These are phyloP conservation scores for Nomada hirtipes DNA, from an alignment of 2,888 invertebrate genomes.

Conservation along the genomic window DNA sequence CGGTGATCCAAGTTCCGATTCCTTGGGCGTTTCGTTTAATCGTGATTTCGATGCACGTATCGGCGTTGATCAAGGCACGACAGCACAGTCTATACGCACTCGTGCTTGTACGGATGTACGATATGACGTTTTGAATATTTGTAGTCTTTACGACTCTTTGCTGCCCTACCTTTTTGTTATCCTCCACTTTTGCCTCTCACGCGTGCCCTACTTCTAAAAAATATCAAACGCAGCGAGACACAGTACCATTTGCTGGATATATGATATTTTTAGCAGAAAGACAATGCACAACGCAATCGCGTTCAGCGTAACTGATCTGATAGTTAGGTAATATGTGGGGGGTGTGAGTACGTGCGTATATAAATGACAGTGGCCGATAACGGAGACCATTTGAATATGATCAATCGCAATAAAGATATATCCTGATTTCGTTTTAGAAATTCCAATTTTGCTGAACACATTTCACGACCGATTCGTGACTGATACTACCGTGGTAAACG, in stretches of 20 bases:
- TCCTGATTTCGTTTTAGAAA: neutral
- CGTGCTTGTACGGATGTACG: neutral
- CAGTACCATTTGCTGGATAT: too few species aligned
- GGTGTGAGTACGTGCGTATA: too few species aligned
- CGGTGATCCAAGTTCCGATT: constrained; percentile 16
- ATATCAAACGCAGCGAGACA: too few species aligned
- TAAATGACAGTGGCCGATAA: too few species aligned
- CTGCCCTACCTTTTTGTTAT: constrained; percentile 9
- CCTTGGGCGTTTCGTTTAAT: constrained; percentile 14
- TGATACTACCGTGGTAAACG: neutral
- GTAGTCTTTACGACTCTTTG: constrained; percentile 23
- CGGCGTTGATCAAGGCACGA: constrained; percentile 30
- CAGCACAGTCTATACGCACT: neutral
- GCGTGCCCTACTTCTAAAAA: too few species aligned
- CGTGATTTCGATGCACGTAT: constrained; percentile 43
- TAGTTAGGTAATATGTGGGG: too few species aligned
- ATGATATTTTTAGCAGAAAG: too few species aligned
- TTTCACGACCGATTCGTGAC: neutral
- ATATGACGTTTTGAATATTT: constrained; percentile 49
- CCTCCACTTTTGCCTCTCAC: too few species aligned
- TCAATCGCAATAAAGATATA: too few species aligned
- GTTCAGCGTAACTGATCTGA: too few species aligned
- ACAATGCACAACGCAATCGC: too few species aligned
- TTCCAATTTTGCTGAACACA: constrained; percentile 2
- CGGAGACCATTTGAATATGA: too few species aligned